These are phyloP conservation scores for Sebastes oblongus DNA, from an alignment of 2,797 vertebrate genomes.

Conservation along the genomic window DNA sequence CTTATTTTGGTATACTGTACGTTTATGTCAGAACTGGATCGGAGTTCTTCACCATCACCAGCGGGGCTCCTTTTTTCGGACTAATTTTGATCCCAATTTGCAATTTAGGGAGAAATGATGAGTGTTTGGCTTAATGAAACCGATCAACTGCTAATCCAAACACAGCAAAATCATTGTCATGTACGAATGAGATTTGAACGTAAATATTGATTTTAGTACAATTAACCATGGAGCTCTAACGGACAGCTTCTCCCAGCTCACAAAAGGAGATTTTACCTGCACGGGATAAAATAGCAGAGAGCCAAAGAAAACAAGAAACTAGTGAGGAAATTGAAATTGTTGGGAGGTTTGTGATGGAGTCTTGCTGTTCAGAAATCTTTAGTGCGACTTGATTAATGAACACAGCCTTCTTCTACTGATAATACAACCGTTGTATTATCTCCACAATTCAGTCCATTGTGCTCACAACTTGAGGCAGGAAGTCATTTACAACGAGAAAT, in stretches of 20 bases:
- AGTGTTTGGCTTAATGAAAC: constrained; percentile 2
- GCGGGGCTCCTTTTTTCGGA: background rate
- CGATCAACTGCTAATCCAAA: constrained; percentile 30
- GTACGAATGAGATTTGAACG: constrained; percentile 14
- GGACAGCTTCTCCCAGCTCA: constrained; percentile 9
- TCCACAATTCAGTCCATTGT: background rate
- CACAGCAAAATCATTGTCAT: constrained; percentile 13
- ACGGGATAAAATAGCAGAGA: background rate
- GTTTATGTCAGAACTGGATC: background rate
- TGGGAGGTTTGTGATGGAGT: background rate
- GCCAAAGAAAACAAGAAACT: background rate
- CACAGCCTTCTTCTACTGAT: background rate
- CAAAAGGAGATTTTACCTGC: background rate
- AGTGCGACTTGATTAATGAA: constrained; percentile 2
- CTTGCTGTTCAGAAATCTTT: background rate
- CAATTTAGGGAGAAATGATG: constrained; percentile 18
- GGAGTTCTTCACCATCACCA: background rate
- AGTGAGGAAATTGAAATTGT: background rate
- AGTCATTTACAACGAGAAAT: constrained; percentile 8
- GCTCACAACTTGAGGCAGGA: constrained; percentile 6
- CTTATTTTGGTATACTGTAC: background rate
- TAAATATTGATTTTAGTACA: constrained; percentile 38
- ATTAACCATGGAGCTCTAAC: constrained; percentile 28
- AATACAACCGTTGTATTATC: background rate
- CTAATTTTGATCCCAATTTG: constrained; percentile 11